Evolutionary conservation across 2,113 vertebrate genomes (phyloP).

Genomic region (Cyprinodon brontotheroides): DNA sequence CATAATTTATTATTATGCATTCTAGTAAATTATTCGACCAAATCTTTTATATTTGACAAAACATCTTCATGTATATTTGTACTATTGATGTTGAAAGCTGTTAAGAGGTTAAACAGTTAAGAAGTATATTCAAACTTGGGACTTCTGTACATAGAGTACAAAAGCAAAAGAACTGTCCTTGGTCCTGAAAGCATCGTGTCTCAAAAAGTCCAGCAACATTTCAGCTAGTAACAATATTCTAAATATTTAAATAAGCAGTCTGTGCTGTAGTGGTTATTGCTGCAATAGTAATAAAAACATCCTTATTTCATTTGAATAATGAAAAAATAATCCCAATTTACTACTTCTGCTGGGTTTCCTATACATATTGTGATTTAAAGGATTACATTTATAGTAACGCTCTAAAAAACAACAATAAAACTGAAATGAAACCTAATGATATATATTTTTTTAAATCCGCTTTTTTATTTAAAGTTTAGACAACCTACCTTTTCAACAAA

Average conservation of each 20-base stretch:
- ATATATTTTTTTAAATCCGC: background rate
- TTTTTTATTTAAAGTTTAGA: background rate
- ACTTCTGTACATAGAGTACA: background rate
- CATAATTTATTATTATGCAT: background rate
- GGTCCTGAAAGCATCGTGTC: slow-evolving; percentile 72
- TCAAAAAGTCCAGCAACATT: background rate
- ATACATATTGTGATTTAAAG: background rate
- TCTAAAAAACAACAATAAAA: background rate
- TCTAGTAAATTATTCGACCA: background rate
- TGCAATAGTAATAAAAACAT: background rate
- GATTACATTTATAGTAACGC: background rate
- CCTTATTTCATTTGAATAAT: background rate
- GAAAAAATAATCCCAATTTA: too few relatives aligned
- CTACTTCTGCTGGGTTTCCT: background rate
- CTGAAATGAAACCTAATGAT: background rate
- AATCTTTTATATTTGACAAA: background rate
- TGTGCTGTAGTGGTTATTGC: background rate
- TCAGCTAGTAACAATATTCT: background rate
- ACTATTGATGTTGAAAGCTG: too few relatives aligned
- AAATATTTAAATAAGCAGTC: background rate
- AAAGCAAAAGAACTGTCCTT: slow-evolving; percentile 57
- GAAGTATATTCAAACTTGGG: background rate
- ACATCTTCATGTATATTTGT: background rate
- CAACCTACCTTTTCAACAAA: slow-evolving; percentile 56
- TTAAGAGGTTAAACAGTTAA: background rate